Conservation (phyloP, 2,797 vertebrate genomes). For the Gymnothorax javanicus region DNA sequence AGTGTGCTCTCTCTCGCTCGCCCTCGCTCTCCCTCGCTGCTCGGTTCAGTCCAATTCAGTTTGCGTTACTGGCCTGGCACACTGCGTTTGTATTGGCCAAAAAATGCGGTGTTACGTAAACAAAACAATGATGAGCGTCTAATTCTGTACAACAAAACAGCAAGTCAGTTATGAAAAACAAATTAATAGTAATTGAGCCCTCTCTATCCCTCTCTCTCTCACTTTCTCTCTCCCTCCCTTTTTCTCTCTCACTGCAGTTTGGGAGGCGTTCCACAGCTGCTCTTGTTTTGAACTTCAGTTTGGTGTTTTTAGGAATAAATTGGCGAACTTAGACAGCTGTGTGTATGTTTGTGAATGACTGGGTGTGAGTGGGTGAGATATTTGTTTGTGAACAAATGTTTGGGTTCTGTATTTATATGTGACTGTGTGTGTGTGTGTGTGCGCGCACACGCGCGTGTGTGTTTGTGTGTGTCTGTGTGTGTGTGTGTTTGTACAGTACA, state of each 20-base stretch:
- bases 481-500: neutral
- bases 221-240: too few species aligned
- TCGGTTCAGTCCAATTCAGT: too few species aligned
- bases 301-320: neutral
- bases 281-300: slow-evolving; percentile 17
- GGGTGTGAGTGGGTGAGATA: neutral
- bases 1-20: slow-evolving; percentile 30
- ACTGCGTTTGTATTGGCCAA: too few species aligned
- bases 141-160: too few species aligned
- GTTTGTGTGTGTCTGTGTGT: neutral
- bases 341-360: neutral
- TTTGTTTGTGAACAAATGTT: too few species aligned
- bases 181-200: too few species aligned
- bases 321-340: neutral
- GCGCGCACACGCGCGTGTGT: neutral
- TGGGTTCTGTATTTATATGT: neutral
- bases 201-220: too few species aligned
- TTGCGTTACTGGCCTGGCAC: too few species aligned
- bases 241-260: neutral
- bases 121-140: too few species aligned
- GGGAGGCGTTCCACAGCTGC: neutral
- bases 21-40: slow-evolving; percentile 12
- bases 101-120: too few species aligned
- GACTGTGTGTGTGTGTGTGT: neutral
- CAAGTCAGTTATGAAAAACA: too few species aligned